phyloP scores from a whole-genome alignment of 2,113 vertebrate genomes.

The Serilophus lunatus region DNA sequence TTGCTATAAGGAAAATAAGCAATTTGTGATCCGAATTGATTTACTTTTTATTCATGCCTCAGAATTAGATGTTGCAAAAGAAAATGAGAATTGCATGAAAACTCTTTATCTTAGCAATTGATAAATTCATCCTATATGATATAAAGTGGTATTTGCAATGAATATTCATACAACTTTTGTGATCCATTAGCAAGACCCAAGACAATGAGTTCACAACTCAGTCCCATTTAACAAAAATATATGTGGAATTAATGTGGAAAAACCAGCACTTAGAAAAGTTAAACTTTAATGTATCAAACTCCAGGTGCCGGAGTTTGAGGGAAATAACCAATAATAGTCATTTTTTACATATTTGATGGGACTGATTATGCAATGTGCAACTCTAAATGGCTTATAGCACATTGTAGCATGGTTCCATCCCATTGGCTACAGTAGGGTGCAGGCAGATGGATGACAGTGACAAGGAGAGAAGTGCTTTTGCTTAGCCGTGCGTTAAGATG shows the following conservation, averaged over 20 bases:
- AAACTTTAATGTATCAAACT: constrained; percentile 79
- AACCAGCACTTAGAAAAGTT: constrained; percentile 74
- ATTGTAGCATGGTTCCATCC: constrained; percentile 88
- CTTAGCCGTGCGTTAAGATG: constrained; percentile 94
- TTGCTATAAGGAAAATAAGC: constrained; percentile 60
- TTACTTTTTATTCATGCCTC: constrained; percentile 52
- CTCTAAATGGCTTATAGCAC: constrained; percentile 89
- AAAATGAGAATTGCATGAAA: constrained; percentile 62
- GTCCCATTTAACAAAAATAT: constrained; percentile 65
- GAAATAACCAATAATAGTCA: constrained; percentile 85
- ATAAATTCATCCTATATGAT: constrained; percentile 65
- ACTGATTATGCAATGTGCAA: constrained; percentile 88
- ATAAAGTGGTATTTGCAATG: constrained; percentile 67
- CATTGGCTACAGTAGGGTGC: constrained; percentile 90
- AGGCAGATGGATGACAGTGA: constrained; percentile 97
- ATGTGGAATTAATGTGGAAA: constrained; percentile 73
- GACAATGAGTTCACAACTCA: constrained; percentile 66
- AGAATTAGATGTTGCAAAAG: constrained; percentile 52
- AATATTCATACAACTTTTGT: constrained; percentile 75
- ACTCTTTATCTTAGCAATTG: constrained; percentile 54
- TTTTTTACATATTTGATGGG: constrained; percentile 89
- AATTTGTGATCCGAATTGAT: constrained; percentile 52
- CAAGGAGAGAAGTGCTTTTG: constrained; percentile 89
- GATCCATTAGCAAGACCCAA: constrained; percentile 67
- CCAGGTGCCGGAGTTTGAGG: constrained; percentile 82